Evolutionary conservation across 2,888 invertebrate genomes (phyloP).

Genomic region (Sinohyriopsis cumingii): DNA sequence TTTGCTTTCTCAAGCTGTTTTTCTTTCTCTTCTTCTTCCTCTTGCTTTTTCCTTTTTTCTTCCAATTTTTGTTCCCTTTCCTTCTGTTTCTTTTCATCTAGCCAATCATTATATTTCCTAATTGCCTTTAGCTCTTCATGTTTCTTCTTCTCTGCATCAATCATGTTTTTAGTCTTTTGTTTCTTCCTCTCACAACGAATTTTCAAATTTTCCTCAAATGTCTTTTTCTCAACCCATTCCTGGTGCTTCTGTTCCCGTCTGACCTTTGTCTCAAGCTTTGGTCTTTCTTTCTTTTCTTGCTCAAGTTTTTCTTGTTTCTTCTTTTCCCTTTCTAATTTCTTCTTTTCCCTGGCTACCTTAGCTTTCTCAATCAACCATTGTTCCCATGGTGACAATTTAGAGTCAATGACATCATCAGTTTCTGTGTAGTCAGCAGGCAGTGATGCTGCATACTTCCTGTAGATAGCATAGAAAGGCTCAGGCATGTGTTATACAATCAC

Average conservation of each 20-base stretch:
- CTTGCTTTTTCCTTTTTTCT: slow-evolving; percentile 49
- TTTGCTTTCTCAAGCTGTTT: slow-evolving; percentile 50
- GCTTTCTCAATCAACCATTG: slow-evolving; percentile 65
- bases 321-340: slow-evolving; percentile 37
- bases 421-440: slow-evolving; percentile 40
- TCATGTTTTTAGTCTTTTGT: slow-evolving; percentile 42
- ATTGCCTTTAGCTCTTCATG: slow-evolving; percentile 46
- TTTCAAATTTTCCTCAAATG: slow-evolving; percentile 38
- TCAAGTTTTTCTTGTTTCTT: slow-evolving; percentile 45
- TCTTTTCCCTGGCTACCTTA: slow-evolving; percentile 47
- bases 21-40: slow-evolving; percentile 47
- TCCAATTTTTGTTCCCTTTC: slow-evolving; percentile 47
- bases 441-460: slow-evolving; percentile 37
- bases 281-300: slow-evolving; percentile 43
- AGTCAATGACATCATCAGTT: slow-evolving; percentile 25
- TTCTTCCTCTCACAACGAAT: slow-evolving; percentile 43
- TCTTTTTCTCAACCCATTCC: slow-evolving; percentile 60
- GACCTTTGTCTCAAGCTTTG: slow-evolving; percentile 42
- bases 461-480: slow-evolving; percentile 1
- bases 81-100: slow-evolving; percentile 53
- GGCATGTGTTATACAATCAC: too few relatives aligned
- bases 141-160: slow-evolving; percentile 50
- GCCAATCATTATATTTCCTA: slow-evolving; percentile 54
- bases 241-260: slow-evolving; percentile 47
- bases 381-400: slow-evolving; percentile 63